A percentile compares a stretch with the other conserved stretches of the same genome.
Conservation (phyloP, 1,140 invertebrate genomes). For the Drosophila suzukii region DNA sequence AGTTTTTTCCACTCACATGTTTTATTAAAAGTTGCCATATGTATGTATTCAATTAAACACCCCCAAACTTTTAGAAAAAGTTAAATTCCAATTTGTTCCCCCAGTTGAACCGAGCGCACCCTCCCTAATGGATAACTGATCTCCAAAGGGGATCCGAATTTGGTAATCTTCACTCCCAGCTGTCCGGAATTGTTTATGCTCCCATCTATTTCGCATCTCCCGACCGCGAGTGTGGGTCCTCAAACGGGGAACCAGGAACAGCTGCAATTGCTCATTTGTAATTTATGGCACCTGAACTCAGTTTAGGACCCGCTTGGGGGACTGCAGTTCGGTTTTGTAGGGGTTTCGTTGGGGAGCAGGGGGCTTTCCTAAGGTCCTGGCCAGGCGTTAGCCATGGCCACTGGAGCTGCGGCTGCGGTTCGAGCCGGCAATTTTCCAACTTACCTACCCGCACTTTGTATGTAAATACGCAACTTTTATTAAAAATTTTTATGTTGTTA, state of each 20-base stretch:
- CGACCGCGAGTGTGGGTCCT: constrained; percentile 10
- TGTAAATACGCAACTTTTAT: constrained; percentile 79
- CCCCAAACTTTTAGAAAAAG: background rate
- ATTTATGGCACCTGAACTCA: constrained; percentile 71
- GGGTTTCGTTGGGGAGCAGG: background rate
- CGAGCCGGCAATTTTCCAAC: constrained; percentile 45
- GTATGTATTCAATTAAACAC: constrained; percentile 15
- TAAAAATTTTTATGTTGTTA: constrained; percentile 71
- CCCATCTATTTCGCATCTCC: constrained; percentile 48
- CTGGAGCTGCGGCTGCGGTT: constrained; percentile 61
- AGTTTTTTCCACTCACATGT: background rate
- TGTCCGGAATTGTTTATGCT: constrained; percentile 44
- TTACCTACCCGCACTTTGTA: constrained; percentile 61
- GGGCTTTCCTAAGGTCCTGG: background rate
- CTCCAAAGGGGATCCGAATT: constrained; percentile 30
- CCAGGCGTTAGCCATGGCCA: constrained; percentile 20
- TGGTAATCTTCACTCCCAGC: constrained; percentile 21
- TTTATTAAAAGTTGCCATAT: constrained; percentile 9
- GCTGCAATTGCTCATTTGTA: constrained; percentile 73
- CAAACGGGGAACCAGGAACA: constrained; percentile 14
- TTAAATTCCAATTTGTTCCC: background rate
- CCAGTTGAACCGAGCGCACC: background rate
- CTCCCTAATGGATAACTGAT: constrained; percentile 17
- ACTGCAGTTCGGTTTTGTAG: constrained; percentile 6
- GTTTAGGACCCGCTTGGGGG: constrained; percentile 64